Evolutionary conservation across 2,797 vertebrate species (phyloP).

Genomic region (Siniperca scherzeri): DNA sequence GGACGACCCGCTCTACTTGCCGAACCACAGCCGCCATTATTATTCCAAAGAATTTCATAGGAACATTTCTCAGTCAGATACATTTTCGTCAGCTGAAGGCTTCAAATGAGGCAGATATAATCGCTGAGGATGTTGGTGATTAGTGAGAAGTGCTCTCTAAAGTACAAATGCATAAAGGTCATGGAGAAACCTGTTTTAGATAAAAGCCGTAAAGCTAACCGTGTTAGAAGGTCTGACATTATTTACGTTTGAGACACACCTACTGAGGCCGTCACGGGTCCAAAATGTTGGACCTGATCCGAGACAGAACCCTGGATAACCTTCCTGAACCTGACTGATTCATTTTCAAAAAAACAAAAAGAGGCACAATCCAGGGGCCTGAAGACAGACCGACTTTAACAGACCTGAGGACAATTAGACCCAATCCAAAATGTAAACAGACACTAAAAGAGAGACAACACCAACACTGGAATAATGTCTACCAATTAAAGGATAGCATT

Average conservation of each 20-base stretch:
- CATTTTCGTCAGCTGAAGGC: background rate
- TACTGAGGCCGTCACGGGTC: background rate
- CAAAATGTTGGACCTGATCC: background rate
- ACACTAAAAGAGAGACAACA: too few species aligned
- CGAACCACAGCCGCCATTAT: background rate
- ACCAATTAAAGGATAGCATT: too few species aligned
- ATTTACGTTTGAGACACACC: background rate
- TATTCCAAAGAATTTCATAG: background rate
- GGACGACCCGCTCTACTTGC: background rate
- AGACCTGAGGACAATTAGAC: too few species aligned
- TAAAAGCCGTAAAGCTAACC: background rate
- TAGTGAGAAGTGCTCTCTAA: background rate
- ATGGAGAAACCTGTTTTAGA: background rate
- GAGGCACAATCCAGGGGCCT: too few species aligned
- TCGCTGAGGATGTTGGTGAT: background rate
- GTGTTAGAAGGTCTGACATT: background rate
- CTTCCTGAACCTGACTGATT: background rate
- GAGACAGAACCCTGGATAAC: background rate
- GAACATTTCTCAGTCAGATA: background rate
- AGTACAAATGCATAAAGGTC: background rate
- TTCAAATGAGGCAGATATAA: background rate
- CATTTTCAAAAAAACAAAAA: too few species aligned
- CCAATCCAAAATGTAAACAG: too few species aligned
- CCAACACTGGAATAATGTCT: too few species aligned
- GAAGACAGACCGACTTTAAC: too few species aligned